Evolutionary conservation across 2,113 vertebrate species (phyloP).

Genomic region (Atherinomorus stipes): DNA sequence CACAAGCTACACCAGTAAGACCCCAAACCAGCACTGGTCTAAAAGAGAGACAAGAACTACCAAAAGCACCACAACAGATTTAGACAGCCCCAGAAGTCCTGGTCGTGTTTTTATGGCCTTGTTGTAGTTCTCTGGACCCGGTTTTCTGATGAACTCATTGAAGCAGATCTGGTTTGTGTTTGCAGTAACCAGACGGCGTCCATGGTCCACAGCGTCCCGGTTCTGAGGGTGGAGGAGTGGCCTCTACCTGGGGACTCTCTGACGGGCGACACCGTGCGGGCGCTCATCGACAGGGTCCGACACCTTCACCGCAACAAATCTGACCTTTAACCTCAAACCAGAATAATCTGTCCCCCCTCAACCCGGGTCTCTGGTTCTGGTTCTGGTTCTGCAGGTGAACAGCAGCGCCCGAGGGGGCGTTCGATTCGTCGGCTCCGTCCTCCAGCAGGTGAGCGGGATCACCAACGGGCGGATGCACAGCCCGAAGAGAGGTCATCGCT

Average conservation of each 20-base stretch:
- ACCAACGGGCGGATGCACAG: slow-evolving; percentile 74
- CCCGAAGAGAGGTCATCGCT: slow-evolving; percentile 76
- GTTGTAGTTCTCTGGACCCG: no score
- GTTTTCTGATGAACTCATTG: no score
- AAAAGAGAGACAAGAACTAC: no score
- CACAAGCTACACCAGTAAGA: no score
- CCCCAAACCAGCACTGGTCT: no score
- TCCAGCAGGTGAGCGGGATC: slow-evolving; percentile 83
- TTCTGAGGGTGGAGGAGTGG: slow-evolving; percentile 94
- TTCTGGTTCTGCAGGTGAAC: slow-evolving; percentile 85
- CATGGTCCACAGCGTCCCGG: slow-evolving; percentile 85
- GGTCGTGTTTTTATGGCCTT: no score
- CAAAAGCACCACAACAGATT: no score
- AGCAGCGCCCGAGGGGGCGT: slow-evolving; percentile 88
- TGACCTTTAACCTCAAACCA: no score
- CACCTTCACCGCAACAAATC: no score
- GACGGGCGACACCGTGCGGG: slow-evolving; percentile 87
- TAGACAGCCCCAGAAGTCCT: no score
- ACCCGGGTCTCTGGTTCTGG: background rate
- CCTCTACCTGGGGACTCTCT: slow-evolving; percentile 87
- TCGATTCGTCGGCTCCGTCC: slow-evolving; percentile 91
- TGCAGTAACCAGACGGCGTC: slow-evolving; percentile 83
- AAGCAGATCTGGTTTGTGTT: slow-evolving; percentile 3
- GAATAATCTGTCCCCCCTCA: no score
- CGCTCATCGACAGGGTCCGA: slow-evolving; percentile 92